Evolutionary conservation across 2,113 vertebrate species (phyloP).

Genomic region (Scortum barcoo): DNA sequence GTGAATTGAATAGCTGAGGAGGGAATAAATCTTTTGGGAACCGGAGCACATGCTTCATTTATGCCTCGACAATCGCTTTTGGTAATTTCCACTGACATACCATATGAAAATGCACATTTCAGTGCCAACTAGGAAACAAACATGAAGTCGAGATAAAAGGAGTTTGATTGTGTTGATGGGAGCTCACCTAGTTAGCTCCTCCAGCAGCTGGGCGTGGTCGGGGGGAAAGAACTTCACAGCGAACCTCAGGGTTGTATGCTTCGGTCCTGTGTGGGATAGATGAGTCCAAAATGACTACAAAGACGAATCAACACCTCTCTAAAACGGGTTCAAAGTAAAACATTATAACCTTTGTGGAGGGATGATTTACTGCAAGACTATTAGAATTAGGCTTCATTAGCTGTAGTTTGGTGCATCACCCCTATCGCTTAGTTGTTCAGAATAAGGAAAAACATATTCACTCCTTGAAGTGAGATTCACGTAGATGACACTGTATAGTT

Average conservation of each 20-base stretch:
- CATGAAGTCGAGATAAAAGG: not conserved
- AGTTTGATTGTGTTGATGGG: not conserved
- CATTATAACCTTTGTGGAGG: not conserved
- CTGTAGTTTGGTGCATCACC: not conserved
- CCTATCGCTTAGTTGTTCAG: not conserved
- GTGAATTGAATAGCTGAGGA: constrained; percentile 25
- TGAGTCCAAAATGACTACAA: not conserved
- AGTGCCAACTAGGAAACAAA: constrained; percentile 3
- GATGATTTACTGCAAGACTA: not conserved
- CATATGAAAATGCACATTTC: constrained; percentile 12
- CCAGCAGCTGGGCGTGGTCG: constrained; percentile 95
- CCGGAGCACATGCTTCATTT: constrained; percentile 42
- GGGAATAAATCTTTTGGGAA: constrained; percentile 50
- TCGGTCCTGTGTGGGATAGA: constrained; percentile 86
- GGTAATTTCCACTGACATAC: constrained; percentile 9
- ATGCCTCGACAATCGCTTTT: constrained; percentile 35
- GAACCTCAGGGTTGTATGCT: constrained; percentile 92
- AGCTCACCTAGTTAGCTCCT: constrained; percentile 95
- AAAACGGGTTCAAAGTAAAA: not conserved
- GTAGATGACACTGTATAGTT: not conserved
- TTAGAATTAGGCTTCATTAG: not conserved
- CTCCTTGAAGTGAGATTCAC: not conserved
- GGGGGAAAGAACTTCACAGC: constrained; percentile 99
- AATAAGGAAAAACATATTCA: not conserved
- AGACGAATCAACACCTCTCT: not conserved